Percentiles rank a stretch among this genome's conserved stretches.
Evolutionary conservation across 2,797 vertebrate species (phyloP).

Genomic region (Sebastes iracundus): DNA sequence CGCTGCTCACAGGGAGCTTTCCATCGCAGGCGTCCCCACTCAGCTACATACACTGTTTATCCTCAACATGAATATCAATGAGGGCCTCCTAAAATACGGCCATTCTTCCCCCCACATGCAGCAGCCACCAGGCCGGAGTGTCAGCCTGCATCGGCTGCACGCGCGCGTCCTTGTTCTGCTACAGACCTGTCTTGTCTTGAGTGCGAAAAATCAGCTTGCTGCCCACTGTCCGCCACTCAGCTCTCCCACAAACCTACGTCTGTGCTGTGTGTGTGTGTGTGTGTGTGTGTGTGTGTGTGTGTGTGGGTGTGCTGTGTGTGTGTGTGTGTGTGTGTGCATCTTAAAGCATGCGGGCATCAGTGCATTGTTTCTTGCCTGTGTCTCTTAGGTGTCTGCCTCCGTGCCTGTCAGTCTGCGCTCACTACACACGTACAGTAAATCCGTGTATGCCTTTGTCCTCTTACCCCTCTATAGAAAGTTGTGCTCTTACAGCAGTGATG

Average conservation of each 20-base stretch:
- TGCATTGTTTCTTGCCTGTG: slow-evolving; percentile 45
- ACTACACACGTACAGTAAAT: slow-evolving; percentile 72
- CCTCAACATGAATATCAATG: slow-evolving; percentile 83
- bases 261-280: slow-evolving; percentile 46
- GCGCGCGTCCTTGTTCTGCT: slow-evolving; percentile 74
- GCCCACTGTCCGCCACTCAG: slow-evolving; percentile 71
- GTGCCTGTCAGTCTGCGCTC: slow-evolving; percentile 53
- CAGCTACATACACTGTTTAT: slow-evolving; percentile 83
- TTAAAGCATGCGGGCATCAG: slow-evolving; percentile 28
- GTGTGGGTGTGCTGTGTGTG: slow-evolving; percentile 22
- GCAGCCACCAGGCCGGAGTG: slow-evolving; percentile 72
- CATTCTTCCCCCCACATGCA: slow-evolving; percentile 74
- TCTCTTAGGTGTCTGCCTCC: slow-evolving; percentile 49
- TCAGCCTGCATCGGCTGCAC: slow-evolving; percentile 74
- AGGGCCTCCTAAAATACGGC: slow-evolving; percentile 76
- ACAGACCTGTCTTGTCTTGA: slow-evolving; percentile 81
- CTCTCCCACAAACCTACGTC: slow-evolving; percentile 65
- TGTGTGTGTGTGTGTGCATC: slow-evolving; percentile 24
- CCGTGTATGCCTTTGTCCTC: slow-evolving; percentile 67
- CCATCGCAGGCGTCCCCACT: slow-evolving; percentile 83
- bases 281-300: slow-evolving; percentile 7
- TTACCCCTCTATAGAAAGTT: slow-evolving; percentile 61
- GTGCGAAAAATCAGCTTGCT: slow-evolving; percentile 79
- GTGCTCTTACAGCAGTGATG: slow-evolving; percentile 76
- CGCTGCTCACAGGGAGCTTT: slow-evolving; percentile 81